Evolutionary conservation across 37 sponge, comb jelly and placozoan species (phyloP), one percentile per base, ranked within the genome.

Genomic region (Ephydatia muelleri): DNA sequence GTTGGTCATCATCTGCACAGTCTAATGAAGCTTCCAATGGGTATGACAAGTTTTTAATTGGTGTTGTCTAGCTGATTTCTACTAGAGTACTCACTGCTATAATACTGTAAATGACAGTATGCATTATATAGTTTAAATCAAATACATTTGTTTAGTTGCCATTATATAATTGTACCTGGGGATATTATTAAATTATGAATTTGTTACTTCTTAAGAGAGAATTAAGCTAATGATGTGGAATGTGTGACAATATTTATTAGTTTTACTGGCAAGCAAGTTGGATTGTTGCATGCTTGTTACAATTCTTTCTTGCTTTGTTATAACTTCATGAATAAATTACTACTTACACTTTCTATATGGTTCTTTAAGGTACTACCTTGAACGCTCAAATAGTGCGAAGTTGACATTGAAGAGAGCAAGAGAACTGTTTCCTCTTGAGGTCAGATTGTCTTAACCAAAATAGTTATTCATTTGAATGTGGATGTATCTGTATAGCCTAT

Each of bases 1-100:
- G 86, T n/a, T 94, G 90, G 95, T 94, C 93, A 34, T 93, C 95
- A n/a, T 93, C 95, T 48, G 95, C 87, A 31, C 95, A 94, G 73
- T 92, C 94, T 31, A 92, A 92, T 68, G 95, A 94, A 65, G 80
- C 88, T 2, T 89, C 93, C 57, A 90, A 91, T 85, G 87, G 94
- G 94, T 94, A 76, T 49, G 76, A 6, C 33, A 75, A 73, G 32
- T 83, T 26, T 43, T 9, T 57, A 66, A 32, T 27, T 81, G 82
- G 67, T 65, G 29, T 14, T 32, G 72, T 82, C 27, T 72, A 29
- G 11, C 5, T 70, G 83, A 32, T 81, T 26, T 68, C 4, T 14
- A 70, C 3, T 72, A 73, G 13, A n/a, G n/a, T n/a, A n/a, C n/a
- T n/a, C n/a, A n/a, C n/a, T n/a, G n/a, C n/a, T n/a, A n/a, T n/a